Evolutionary conservation across 2,888 invertebrate genomes (phyloP).

Genomic region (Thereva nobilitata): DNA sequence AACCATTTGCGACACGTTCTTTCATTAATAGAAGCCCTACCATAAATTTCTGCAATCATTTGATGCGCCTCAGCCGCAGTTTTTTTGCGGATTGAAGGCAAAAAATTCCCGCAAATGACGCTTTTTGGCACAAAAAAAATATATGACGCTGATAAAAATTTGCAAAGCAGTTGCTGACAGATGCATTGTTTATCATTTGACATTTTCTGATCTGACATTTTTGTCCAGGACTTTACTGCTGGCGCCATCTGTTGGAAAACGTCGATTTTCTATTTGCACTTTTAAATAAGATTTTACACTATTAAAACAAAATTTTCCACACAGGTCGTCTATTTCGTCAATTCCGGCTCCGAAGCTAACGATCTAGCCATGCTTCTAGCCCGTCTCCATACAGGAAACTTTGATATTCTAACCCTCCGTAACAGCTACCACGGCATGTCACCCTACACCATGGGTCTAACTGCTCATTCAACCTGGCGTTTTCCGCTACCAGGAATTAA

Average conservation of each 20-base stretch:
- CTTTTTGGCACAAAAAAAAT: too few species aligned
- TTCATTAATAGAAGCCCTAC: too few species aligned
- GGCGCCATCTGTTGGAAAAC: neutral
- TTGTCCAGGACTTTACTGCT: too few species aligned
- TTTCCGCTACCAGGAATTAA: slow-evolving; percentile 71
- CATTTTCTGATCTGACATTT: neutral
- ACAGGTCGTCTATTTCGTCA: slow-evolving; percentile 88
- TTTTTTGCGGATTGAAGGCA: too few species aligned
- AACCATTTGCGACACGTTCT: too few species aligned
- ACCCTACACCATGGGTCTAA: slow-evolving; percentile 79
- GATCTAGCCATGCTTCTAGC: slow-evolving; percentile 90
- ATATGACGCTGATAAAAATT: too few species aligned
- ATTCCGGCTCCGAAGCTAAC: slow-evolving; percentile 97
- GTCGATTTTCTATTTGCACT: slow-evolving; percentile 5
- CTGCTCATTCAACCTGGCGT: slow-evolving; percentile 79
- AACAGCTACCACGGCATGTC: slow-evolving; percentile 94
- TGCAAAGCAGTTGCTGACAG: too few species aligned
- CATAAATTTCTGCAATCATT: too few species aligned
- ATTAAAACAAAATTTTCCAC: slow-evolving; percentile 40
- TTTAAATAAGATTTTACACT: neutral
- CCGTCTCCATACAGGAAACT: slow-evolving; percentile 80
- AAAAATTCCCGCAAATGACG: too few species aligned
- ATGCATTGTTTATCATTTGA: too few species aligned
- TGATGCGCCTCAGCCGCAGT: too few species aligned
- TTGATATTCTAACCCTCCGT: slow-evolving; percentile 82